Base-by-base conservation (phyloP, 2,888 invertebrate species). In the Acanthococcus lagerstroemiae region DNA sequence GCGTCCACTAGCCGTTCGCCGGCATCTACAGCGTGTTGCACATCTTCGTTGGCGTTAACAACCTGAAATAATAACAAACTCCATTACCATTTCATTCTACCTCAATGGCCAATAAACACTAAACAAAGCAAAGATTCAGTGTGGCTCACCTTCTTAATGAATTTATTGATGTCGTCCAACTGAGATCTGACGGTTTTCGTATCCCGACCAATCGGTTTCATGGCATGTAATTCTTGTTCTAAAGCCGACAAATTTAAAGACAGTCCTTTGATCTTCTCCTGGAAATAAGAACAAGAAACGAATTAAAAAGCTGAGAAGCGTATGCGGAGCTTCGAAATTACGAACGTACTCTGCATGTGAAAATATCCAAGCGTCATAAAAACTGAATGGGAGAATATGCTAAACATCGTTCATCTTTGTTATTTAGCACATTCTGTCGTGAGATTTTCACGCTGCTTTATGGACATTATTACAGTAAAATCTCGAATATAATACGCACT, bases 141-240 rank as follows among this genome's bases (percentile, higher is more conserved):
- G 21, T 45, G 19, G 54, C 83, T 84, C 70, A 90, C 76, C 69
- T 85, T 84, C 69, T 80, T 82, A 71, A 86, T 81, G 57, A 88
- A 81, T 63, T 81, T 81, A 3, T 78, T 78, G 17, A 90, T 81
- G 72, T 95, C 91, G 66, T 92, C 88, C 50, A 92, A 80, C 77
- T 96, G 96, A 5, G 79, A 81, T 25, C 86, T 82, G 0, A 96
- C 88, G 0, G 85, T 84, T 74, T 90, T 89, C 52, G 93, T 82
- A 75, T 95, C 95, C 19, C 95, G 82, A 1, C 86, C 94, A 0
- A 93, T 86, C 0, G 95, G 87, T 73, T 87, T 86, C 83, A 95
- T 88, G 37, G 81, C 78, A 73, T 92, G 91, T 44, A 95, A 77
- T 70, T 93, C 90, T 65, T 84, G 84, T 74, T 95, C 95, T 61